Evolutionary conservation across 2,113 vertebrate species (phyloP), one percentile per base, ranked within the genome.

Genomic region (Nyctereutes procyonoides): DNA sequence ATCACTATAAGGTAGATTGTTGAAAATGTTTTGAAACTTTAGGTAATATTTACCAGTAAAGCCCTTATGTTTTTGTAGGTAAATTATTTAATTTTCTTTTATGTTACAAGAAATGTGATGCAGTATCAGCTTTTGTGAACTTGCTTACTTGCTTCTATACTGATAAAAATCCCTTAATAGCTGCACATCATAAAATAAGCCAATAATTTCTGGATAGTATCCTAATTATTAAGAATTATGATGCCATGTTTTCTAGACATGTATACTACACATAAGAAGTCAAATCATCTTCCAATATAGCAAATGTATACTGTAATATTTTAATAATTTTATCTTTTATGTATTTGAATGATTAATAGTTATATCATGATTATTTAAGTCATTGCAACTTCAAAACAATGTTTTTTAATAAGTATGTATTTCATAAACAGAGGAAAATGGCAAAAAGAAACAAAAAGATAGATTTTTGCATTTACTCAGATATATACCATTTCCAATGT

Each of bases 181-280:
- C 63, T 85, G 7, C 32, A 60, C 32, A 48, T 88, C 32, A 69
- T 73, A 87, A 55, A 86, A 83, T 71, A 95, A 65, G 20, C 60
- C 85, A 96, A 6, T 76, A 58, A 26, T 81, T 79, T 74, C 56
- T 93, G 71, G 90, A 35, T 67, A 69, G 11, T 19, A 55, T 38
- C 35, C 28, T 92, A 90, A 93, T 77, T 79, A 76, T 67, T 82
- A 90, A 83, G 81, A 94, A 65, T 69, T 58, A 63, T 35, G 60
- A 55, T 53, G n/a, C 5, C 55, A 77, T n/a, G 53, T 86, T 93
- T 89, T 28, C 30, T 84, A 69, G 26, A 65, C 51, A 38, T 17
- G 60, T 10, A 67, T 11, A 67, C 20, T 51, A 5, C 28, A 58
- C 16, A 32, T 58, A 24, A 74, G 53, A 86, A 81, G 76, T 7